Evolutionary conservation across 1,140 invertebrate species (phyloP).

Genomic region (Phymorhynchus buccinoides): DNA sequence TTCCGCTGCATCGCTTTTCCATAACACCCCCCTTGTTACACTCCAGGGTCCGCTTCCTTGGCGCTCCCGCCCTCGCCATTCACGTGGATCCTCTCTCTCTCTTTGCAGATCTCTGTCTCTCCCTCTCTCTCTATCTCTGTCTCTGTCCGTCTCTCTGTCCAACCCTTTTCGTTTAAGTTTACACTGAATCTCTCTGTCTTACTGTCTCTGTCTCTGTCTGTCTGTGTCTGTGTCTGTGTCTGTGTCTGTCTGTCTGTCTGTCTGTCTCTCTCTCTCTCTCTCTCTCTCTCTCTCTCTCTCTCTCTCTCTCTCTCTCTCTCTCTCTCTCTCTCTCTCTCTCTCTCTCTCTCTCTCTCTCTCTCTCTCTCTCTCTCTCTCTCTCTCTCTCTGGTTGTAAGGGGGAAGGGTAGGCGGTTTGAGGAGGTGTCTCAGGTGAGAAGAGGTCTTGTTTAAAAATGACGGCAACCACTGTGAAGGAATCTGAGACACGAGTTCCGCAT

Average conservation of each 20-base stretch:
- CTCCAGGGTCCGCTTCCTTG: too few relatives aligned
- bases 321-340: background rate
- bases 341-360: too few relatives aligned
- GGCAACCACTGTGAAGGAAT: background rate
- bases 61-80: too few relatives aligned
- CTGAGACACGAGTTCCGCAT: background rate
- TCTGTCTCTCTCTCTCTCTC: background rate
- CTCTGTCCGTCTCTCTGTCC: background rate
- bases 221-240: background rate
- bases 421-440: background rate
- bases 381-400: too few relatives aligned
- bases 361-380: too few relatives aligned
- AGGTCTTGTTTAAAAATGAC: background rate
- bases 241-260: too few relatives aligned
- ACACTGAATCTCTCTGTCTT: background rate
- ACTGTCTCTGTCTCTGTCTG: background rate
- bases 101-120: background rate
- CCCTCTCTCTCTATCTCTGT: background rate
- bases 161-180: background rate
- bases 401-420: background rate
- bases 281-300: conserved; percentile 6
- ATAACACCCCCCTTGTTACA: background rate
- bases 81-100: background rate
- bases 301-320: background rate
- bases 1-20: background rate